These are phyloP conservation scores for Peucedramus taeniatus DNA, from an alignment of 2,113 vertebrate genomes.

Conservation along the genomic window DNA sequence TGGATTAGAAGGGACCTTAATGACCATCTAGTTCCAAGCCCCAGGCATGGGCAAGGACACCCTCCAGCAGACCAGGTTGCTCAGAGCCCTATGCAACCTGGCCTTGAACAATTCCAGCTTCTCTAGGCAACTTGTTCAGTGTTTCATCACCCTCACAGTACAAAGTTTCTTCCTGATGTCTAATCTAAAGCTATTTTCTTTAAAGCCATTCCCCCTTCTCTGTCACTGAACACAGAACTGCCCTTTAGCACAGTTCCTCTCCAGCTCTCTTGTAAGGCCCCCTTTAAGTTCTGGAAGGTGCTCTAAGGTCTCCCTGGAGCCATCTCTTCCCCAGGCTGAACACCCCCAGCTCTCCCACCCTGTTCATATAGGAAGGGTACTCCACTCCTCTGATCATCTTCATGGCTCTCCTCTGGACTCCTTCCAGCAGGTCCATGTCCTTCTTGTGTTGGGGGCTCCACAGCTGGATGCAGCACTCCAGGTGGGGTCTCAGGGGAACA, in stretches of 20 bases:
- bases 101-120: background rate
- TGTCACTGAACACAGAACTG: background rate
- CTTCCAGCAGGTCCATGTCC: background rate
- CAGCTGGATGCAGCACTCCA: background rate
- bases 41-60: background rate
- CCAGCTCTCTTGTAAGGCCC: background rate
- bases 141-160: background rate
- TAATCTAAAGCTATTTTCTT: background rate
- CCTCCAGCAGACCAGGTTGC: background rate
- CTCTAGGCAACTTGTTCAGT: background rate
- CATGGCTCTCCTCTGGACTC: background rate
- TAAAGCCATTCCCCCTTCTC: background rate
- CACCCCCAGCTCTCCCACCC: background rate
- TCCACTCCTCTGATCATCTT: background rate
- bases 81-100: background rate
- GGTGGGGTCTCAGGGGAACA: background rate
- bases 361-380: background rate
- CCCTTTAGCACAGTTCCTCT: background rate
- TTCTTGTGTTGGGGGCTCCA: background rate
- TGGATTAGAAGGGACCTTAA: background rate
- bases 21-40: background rate
- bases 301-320: background rate
- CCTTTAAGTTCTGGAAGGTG: background rate
- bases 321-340: background rate
- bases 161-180: background rate